Percentiles rank a stretch among this genome's conserved stretches.
Evolutionary conservation across 2,797 vertebrate species (phyloP).

Genomic region (Acanthurus tractus): DNA sequence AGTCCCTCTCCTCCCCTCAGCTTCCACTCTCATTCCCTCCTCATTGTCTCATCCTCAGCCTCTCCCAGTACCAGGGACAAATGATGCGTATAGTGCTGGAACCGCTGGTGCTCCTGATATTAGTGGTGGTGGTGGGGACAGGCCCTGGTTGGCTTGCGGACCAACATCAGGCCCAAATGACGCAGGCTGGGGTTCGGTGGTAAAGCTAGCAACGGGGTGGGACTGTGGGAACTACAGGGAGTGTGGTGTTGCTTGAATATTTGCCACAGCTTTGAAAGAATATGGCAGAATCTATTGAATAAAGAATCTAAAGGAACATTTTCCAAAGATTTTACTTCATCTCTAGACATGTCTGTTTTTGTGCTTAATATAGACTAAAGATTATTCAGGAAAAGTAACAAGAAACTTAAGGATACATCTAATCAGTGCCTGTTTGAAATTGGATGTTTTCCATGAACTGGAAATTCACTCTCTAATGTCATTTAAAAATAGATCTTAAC

Average conservation of each 20-base stretch:
- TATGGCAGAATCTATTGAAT: slow-evolving; percentile 46
- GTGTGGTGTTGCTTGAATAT: slow-evolving; percentile 55
- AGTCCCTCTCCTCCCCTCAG: slow-evolving; percentile 23
- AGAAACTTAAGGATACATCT: background rate
- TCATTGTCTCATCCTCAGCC: slow-evolving; percentile 24
- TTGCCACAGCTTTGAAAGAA: slow-evolving; percentile 55
- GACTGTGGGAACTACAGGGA: slow-evolving; percentile 72
- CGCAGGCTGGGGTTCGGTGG: slow-evolving; percentile 81
- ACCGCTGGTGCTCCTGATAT: slow-evolving; percentile 63
- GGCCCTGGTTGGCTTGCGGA: slow-evolving; percentile 64
- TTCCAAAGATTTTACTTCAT: slow-evolving; percentile 18
- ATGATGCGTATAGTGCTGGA: slow-evolving; percentile 41
- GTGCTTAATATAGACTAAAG: slow-evolving; percentile 20
- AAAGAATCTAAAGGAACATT: slow-evolving; percentile 14
- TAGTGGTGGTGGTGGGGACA: slow-evolving; percentile 69
- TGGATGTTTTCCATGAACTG: background rate
- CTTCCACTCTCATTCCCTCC: slow-evolving; percentile 26
- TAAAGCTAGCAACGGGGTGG: slow-evolving; percentile 70
- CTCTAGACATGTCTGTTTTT: slow-evolving; percentile 20
- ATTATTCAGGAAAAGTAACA: background rate
- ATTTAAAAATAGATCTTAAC: slow-evolving; percentile 1
- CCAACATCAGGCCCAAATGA: slow-evolving; percentile 72
- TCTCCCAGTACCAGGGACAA: slow-evolving; percentile 38
- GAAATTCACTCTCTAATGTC: background rate
- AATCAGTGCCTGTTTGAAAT: slow-evolving; percentile 14